Evolutionary conservation across 2,113 vertebrate genomes (phyloP).

Genomic region (cattle (Bos taurus)): DNA sequence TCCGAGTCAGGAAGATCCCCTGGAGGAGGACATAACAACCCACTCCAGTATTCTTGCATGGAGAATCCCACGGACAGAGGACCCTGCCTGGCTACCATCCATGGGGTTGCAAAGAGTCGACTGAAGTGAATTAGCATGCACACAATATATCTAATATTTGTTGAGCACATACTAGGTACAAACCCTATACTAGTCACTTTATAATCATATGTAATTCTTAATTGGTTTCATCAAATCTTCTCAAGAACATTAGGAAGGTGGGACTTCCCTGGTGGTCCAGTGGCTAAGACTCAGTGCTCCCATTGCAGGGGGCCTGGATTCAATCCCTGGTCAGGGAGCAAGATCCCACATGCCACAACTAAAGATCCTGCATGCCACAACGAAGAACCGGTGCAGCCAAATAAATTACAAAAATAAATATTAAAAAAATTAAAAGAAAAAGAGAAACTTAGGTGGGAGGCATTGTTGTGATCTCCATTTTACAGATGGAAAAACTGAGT

Average conservation of each 20-base stretch:
- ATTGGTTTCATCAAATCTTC: neutral
- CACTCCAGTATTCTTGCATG: no score
- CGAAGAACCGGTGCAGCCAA: neutral
- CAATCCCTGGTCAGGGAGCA: neutral
- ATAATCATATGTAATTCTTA: neutral
- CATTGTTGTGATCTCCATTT: neutral
- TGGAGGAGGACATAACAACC: no score
- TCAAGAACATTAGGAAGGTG: neutral
- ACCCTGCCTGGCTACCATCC: no score
- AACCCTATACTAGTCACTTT: neutral
- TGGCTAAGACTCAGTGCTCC: neutral
- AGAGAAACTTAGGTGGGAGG: neutral
- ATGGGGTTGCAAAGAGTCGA: no score
- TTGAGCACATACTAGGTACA: rapidly evolving
- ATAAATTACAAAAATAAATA: neutral
- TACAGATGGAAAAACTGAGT: neutral
- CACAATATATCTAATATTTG: no score
- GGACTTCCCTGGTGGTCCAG: neutral
- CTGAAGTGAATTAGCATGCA: no score
- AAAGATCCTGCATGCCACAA: neutral
- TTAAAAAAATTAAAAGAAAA: neutral
- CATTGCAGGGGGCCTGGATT: neutral
- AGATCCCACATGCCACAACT: neutral
- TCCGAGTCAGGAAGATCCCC: no score
- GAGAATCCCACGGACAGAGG: no score